Base-by-base conservation (phyloP, 2,797 vertebrate species). In the Tarsius wallacei region DNA sequence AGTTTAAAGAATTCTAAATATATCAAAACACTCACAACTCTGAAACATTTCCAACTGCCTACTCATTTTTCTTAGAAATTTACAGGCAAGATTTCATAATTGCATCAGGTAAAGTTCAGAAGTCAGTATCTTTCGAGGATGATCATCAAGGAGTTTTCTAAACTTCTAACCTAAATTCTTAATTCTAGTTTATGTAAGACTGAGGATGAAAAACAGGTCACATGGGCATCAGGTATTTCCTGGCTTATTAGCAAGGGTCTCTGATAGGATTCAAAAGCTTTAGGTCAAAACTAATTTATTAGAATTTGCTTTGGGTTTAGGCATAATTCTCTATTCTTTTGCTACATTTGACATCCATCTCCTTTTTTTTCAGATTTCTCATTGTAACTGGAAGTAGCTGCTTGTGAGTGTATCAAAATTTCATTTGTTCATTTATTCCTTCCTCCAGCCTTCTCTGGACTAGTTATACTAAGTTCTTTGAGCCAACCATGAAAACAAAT, bases 361-460 rank as follows among this genome's bases (percentile, higher is more conserved):
- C 55, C 13, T 12, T 73, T 42, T 73, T 42, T 22, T 8, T 61
- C 55, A 81, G 19, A 55, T 78, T 14, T 12, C 22, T 73, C 42
- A 1, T 1, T n/a, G 12, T 33, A 63, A 68, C 21, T 87, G 77
- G 19, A 73, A 83, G 31, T n/a, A 87, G 26, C 7, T 53, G 28
- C 26, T 42, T 16, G 17, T 55, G 6, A 70, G 42, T 47, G 33
- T 49, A 36, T 55, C 3, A 55, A 78, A 77, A 47, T 71, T 71
- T 96, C 59, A 76, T n/a, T 73, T 68, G 42, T 42, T 96, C 59
- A 76, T n/a, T 73, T 68, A n/a, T 42, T 86, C 53, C 36, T 90
- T 42, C 42, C 53, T 90, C 36, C 17, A 14, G 57, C 51, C 15
- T 85, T 93, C 42, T 86, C 22, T 59, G 49, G 76, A 42, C 87